These are phyloP conservation scores for Acropternis orthonyx DNA, from an alignment of 2,797 vertebrate species.

Conservation along the genomic window DNA sequence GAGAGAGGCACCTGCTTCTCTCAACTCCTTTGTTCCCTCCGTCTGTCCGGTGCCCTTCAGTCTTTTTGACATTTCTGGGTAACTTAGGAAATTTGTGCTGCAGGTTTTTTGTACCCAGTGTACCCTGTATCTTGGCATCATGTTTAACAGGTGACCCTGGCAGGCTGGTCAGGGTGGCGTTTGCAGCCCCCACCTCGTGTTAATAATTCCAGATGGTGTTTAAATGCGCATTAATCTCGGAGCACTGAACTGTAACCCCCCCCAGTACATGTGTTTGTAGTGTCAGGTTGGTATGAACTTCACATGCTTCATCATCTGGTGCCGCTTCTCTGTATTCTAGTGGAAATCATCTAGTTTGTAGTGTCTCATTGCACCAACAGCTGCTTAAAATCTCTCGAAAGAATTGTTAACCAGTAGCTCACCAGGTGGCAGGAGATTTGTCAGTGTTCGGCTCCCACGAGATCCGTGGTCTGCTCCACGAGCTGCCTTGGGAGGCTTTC, in stretches of 20 bases:
- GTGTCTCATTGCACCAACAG: neutral
- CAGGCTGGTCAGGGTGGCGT: neutral
- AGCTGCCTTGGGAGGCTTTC: neutral
- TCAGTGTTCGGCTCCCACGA: neutral
- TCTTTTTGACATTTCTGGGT: neutral
- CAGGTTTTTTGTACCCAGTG: neutral
- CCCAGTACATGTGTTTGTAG: neutral
- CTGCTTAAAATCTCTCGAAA: neutral
- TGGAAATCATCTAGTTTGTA: constrained; percentile 7
- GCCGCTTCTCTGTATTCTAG: neutral
- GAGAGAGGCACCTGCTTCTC: neutral
- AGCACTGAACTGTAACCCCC: neutral
- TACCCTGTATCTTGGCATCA: neutral
- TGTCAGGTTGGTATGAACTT: neutral
- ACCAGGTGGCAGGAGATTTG: neutral
- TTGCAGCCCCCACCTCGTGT: neutral
- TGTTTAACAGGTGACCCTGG: neutral
- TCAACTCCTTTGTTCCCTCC: neutral
- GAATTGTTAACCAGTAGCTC: neutral
- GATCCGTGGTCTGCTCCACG: neutral
- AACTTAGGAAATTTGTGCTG: neutral
- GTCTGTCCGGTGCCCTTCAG: neutral
- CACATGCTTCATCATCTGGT: neutral
- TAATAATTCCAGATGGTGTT: neutral
- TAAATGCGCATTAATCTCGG: neutral